phyloP scores from a whole-genome alignment of 23 tunicate species.

The Halocynthia aurantium region DNA sequence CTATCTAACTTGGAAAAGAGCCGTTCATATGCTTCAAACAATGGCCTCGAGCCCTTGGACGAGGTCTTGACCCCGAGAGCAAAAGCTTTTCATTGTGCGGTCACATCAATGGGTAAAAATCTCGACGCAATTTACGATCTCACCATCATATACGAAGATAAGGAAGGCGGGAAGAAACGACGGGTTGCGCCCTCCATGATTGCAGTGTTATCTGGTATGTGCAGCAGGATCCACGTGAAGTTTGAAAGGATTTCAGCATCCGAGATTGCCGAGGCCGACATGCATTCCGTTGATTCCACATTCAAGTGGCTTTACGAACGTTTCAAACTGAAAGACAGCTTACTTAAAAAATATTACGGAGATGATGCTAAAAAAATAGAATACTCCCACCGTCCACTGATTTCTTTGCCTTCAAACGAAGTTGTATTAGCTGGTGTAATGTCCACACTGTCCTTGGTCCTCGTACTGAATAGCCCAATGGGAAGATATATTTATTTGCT shows the following conservation, averaged over 20 bases:
- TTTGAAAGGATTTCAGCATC: constrained; percentile 31
- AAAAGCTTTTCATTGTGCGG: constrained; percentile 58
- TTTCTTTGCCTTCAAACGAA: not conserved
- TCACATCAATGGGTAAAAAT: constrained; percentile 14
- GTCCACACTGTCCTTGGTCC: constrained; percentile 3
- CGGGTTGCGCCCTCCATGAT: constrained; percentile 22
- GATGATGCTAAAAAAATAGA: not conserved
- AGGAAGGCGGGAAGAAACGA: constrained; percentile 6
- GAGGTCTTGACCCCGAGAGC: constrained; percentile 68
- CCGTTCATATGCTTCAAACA: constrained; percentile 33
- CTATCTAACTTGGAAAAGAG: constrained; percentile 36
- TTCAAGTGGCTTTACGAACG: constrained; percentile 50
- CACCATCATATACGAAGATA: constrained; percentile 35
- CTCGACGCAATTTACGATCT: constrained; percentile 56
- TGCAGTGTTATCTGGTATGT: constrained; percentile 34
- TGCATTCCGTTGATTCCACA: constrained; percentile 1
- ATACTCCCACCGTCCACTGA: not conserved
- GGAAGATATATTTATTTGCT: constrained; percentile 13
- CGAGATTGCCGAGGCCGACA: not conserved
- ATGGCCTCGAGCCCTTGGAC: constrained; percentile 29
- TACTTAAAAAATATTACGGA: constrained; percentile 23
- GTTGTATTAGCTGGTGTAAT: not conserved
- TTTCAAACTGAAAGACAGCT: constrained; percentile 35
- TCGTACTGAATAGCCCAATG: constrained; percentile 20
- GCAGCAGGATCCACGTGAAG: constrained; percentile 32